Evolutionary conservation across 2,113 vertebrate species (phyloP).

Genomic region (Mystacornis crossleyi): DNA sequence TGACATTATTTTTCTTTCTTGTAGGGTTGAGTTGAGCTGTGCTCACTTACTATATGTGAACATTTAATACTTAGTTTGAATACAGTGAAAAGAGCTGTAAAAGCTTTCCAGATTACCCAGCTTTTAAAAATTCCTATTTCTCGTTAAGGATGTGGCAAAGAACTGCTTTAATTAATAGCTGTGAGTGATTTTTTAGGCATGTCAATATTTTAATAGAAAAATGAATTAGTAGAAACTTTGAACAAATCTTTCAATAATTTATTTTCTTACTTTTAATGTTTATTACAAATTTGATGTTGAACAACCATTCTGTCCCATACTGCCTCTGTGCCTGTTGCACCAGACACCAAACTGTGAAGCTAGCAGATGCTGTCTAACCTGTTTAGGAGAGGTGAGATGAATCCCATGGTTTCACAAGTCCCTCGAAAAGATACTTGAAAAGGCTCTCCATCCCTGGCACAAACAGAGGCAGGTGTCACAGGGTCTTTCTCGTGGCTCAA

Average conservation of each 20-base stretch:
- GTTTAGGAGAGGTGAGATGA: background rate
- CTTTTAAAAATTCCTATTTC: background rate
- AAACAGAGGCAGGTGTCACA: background rate
- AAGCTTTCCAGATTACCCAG: background rate
- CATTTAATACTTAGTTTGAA: background rate
- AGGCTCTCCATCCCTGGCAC: background rate
- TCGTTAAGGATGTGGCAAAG: background rate
- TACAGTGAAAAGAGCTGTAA: background rate
- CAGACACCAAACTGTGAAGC: background rate
- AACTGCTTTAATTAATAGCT: background rate
- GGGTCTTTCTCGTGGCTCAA: fast-evolving
- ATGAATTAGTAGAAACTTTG: background rate
- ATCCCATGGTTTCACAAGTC: fast-evolving
- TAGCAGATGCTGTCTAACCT: background rate
- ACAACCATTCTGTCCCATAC: background rate
- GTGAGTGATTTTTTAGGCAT: background rate
- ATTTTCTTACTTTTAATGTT: background rate
- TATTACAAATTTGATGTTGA: background rate
- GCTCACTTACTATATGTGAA: background rate
- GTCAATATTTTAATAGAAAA: background rate
- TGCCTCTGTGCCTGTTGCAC: background rate
- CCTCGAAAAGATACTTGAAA: background rate
- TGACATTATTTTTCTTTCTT: background rate
- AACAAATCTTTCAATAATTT: background rate
- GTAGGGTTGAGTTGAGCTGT: background rate